Evolutionary conservation across 1,140 invertebrate species (phyloP).

Genomic region (Sogatella furcifera): DNA sequence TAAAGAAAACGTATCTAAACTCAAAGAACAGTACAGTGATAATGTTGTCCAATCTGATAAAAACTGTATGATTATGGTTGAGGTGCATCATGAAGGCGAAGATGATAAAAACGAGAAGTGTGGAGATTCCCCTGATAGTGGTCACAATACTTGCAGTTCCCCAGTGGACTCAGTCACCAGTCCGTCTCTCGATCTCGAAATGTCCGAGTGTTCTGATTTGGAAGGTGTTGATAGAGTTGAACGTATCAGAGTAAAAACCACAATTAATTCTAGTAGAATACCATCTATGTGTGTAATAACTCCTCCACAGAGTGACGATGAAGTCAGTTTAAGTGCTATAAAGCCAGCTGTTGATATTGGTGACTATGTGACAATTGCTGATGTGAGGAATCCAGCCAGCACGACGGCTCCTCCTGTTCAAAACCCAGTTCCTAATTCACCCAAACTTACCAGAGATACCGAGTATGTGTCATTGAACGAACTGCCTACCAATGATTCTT

Average conservation of each 20-base stretch:
- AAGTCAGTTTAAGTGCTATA: slow-evolving; percentile 33
- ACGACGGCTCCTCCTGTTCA: slow-evolving; percentile 33
- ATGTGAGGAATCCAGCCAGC: slow-evolving; percentile 62
- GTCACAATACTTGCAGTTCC: slow-evolving; percentile 68
- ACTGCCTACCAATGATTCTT: slow-evolving; percentile 33
- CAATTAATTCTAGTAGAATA: slow-evolving; percentile 74
- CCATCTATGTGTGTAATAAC: slow-evolving; percentile 89
- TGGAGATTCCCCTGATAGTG: slow-evolving; percentile 49
- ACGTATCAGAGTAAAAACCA: slow-evolving; percentile 72
- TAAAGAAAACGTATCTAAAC: slow-evolving; percentile 21
- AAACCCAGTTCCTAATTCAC: slow-evolving; percentile 28
- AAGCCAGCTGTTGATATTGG: slow-evolving; percentile 39
- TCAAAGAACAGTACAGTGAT: slow-evolving; percentile 12
- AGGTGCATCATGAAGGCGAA: slow-evolving; percentile 20
- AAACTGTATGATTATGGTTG: slow-evolving; percentile 22
- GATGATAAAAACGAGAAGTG: slow-evolving; percentile 20
- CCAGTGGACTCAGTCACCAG: slow-evolving; percentile 62
- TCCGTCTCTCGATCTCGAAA: slow-evolving; percentile 56
- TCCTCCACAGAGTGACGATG: slow-evolving; percentile 76
- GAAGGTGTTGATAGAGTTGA: slow-evolving; percentile 73
- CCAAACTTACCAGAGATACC: slow-evolving; percentile 38
- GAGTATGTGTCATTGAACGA: slow-evolving; percentile 75
- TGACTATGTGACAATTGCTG: slow-evolving; percentile 75
- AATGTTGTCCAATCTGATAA: slow-evolving; percentile 10
- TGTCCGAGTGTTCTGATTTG: slow-evolving; percentile 71